Percentiles rank a stretch among this genome's conserved stretches.
Evolutionary conservation across 2,797 vertebrate species (phyloP).

Genomic region (Naso thynnoides): DNA sequence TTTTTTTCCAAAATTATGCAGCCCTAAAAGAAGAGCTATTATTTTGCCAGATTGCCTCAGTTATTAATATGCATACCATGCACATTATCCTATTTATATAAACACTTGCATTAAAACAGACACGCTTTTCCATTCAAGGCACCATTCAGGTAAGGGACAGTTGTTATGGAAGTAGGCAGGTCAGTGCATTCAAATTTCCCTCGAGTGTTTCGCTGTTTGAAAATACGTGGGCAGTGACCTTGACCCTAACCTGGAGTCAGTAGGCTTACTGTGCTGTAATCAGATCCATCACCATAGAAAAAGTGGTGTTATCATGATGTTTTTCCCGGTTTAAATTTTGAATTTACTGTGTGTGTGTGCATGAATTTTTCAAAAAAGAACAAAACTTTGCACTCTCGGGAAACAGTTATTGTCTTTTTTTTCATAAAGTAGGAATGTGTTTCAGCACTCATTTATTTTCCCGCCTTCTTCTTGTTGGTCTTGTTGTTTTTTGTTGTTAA

Average conservation of each 20-base stretch:
- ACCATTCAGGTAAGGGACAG: not conserved
- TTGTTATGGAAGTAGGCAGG: slow-evolving; percentile 1
- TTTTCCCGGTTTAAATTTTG: not conserved
- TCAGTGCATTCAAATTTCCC: slow-evolving; percentile 25
- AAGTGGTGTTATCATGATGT: not conserved
- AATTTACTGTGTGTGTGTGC: not conserved
- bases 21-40: slow-evolving; percentile 6
- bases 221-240: slow-evolving; percentile 18
- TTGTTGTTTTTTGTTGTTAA: not conserved
- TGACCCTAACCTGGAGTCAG: slow-evolving; percentile 25
- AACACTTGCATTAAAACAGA: slow-evolving; percentile 13
- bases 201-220: slow-evolving; percentile 15
- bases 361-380: not conserved
- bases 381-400: too few relatives aligned
- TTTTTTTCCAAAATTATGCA: too few relatives aligned
- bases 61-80: slow-evolving; percentile 21
- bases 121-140: not conserved
- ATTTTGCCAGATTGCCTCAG: slow-evolving; percentile 4
- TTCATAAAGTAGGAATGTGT: too few relatives aligned
- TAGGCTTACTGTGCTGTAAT: slow-evolving; percentile 16
- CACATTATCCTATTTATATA: not conserved
- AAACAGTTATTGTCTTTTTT: too few relatives aligned
- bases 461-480: too few relatives aligned
- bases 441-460: too few relatives aligned
- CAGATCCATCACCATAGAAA: slow-evolving; percentile 5